Percentiles rank a stretch among this genome's conserved stretches.
Evolutionary conservation across 2,797 vertebrate species (phyloP).

Genomic region (Hemitrygon akajei): DNA sequence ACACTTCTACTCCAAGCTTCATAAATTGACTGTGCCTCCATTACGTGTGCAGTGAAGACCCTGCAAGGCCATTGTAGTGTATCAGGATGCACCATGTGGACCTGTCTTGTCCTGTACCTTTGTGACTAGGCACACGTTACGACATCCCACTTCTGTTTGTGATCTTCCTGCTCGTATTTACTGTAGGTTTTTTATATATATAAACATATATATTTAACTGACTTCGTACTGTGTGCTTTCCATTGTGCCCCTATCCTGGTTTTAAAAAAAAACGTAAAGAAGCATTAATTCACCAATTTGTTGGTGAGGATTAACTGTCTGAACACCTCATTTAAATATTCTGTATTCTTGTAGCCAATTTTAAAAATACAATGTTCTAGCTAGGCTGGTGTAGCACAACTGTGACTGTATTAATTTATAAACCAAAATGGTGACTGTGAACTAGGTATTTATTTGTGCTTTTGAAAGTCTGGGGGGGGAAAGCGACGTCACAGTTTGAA

Average conservation of each 20-base stretch:
- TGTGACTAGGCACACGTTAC: slow-evolving; percentile 17
- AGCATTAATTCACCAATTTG: slow-evolving; percentile 59
- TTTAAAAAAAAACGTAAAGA: slow-evolving; percentile 53
- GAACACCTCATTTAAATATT: slow-evolving; percentile 71
- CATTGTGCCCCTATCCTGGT: slow-evolving; percentile 62
- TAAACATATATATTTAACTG: slow-evolving; percentile 57
- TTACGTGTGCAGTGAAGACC: not conserved
- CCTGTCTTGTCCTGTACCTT: slow-evolving; percentile 14
- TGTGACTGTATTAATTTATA: slow-evolving; percentile 84
- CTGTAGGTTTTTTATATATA: slow-evolving; percentile 47
- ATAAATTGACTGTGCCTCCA: not conserved
- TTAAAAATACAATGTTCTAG: slow-evolving; percentile 69
- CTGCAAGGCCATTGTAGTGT: slow-evolving; percentile 18
- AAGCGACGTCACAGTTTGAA: slow-evolving; percentile 44
- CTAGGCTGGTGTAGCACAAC: slow-evolving; percentile 79
- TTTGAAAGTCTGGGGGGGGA: slow-evolving; percentile 59
- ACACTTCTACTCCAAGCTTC: slow-evolving; percentile 20
- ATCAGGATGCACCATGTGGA: not conserved
- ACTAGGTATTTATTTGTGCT: slow-evolving; percentile 77
- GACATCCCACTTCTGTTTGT: slow-evolving; percentile 31
- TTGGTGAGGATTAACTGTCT: slow-evolving; percentile 54
- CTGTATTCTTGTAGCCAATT: slow-evolving; percentile 78
- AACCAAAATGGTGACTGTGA: slow-evolving; percentile 84
- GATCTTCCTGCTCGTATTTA: slow-evolving; percentile 32
- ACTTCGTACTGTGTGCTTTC: slow-evolving; percentile 75